A percentile compares a stretch with the other conserved stretches of the same genome.
Evolutionary conservation across 2,888 invertebrate species (phyloP).

Genomic region (Emmelina monodactyla): DNA sequence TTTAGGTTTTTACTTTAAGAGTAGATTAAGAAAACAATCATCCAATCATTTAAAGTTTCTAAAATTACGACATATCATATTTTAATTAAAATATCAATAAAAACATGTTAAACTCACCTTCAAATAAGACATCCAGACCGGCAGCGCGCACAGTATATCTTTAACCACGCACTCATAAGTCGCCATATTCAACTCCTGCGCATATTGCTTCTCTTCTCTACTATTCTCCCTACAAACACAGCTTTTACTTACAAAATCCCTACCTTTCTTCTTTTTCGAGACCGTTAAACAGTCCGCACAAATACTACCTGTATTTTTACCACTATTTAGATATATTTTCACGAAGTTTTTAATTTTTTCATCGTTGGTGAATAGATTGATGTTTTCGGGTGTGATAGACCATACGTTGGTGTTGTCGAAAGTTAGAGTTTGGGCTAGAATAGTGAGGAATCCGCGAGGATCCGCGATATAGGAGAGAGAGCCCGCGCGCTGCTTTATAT

Average conservation of each 20-base stretch:
- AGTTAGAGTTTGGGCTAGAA: slow-evolving; percentile 81
- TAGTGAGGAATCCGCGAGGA: slow-evolving; percentile 80
- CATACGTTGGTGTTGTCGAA: slow-evolving; percentile 74
- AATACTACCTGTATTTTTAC: slow-evolving; percentile 16
- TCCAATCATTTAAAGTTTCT: too few species aligned
- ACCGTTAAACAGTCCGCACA: slow-evolving; percentile 30
- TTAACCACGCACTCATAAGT: slow-evolving; percentile 83
- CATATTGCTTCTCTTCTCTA: slow-evolving; percentile 54
- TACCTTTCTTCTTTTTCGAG: slow-evolving; percentile 24
- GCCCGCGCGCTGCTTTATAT: slow-evolving; percentile 89
- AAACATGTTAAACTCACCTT: too few species aligned
- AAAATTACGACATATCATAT: too few species aligned
- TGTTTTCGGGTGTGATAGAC: slow-evolving; percentile 70
- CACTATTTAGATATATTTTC: slow-evolving; percentile 67
- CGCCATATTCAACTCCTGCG: slow-evolving; percentile 70
- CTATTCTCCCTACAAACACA: slow-evolving; percentile 38
- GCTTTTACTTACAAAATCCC: slow-evolving; percentile 23
- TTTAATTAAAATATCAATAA: too few species aligned
- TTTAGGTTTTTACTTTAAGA: too few species aligned
- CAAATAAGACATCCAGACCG: slow-evolving; percentile 73
- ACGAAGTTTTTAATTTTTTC: slow-evolving; percentile 74
- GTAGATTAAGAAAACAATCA: too few species aligned
- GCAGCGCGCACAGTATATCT: slow-evolving; percentile 79
- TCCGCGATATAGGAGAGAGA: slow-evolving; percentile 88
- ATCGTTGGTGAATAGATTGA: slow-evolving; percentile 80